Percentiles rank a stretch among this genome's conserved stretches.
phyloP scores from a whole-genome alignment of 2,113 vertebrate genomes.

The Turnix velox region DNA sequence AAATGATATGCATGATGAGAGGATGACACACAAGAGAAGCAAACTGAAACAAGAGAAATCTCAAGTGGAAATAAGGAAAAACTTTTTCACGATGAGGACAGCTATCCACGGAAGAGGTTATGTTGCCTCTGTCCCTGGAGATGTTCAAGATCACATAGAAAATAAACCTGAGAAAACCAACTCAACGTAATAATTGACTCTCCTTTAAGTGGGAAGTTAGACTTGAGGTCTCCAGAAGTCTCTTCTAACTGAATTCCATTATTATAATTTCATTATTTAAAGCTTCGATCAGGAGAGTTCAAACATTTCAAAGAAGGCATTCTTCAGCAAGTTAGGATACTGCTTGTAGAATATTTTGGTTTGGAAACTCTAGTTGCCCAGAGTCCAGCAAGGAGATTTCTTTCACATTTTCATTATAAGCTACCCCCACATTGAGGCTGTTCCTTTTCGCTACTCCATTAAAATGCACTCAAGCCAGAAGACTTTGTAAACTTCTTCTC shows the following conservation, averaged over 20 bases:
- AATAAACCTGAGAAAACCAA: not conserved
- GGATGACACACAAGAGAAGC: not conserved
- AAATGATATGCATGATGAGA: not conserved
- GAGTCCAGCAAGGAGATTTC: not conserved
- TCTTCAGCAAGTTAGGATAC: not conserved
- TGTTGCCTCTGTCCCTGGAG: not conserved
- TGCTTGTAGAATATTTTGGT: not conserved
- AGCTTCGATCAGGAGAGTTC: not conserved
- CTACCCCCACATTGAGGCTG: not conserved
- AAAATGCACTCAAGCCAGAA: not conserved
- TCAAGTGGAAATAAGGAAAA: not conserved
- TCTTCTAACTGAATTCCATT: not conserved
- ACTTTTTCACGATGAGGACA: not conserved
- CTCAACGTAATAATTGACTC: not conserved
- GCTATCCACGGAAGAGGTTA: not conserved
- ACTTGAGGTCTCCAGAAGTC: not conserved
- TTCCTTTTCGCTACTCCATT: not conserved
- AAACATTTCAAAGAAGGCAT: not conserved
- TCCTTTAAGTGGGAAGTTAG: not conserved
- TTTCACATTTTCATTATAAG: not conserved
- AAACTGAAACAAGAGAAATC: not conserved
- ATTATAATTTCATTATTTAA: not conserved
- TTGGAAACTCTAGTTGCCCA: not conserved
- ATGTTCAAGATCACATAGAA: not conserved
- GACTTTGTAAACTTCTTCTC: not conserved